Evolutionary conservation across 2,888 invertebrate species (phyloP), one percentile per base, ranked within the genome.

Genomic region (Theretra japonica): DNA sequence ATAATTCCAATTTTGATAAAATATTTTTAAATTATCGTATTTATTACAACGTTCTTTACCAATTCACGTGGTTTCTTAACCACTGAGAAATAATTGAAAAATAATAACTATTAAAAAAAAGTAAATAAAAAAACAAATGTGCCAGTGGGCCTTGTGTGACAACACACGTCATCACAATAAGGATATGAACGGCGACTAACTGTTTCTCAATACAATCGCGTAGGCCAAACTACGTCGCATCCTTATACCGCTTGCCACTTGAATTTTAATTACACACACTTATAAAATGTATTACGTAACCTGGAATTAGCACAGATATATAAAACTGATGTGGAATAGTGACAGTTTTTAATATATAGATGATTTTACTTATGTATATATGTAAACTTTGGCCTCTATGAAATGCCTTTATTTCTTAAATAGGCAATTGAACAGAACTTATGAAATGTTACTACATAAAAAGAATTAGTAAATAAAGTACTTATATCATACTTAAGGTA

Each of bases 241-340:
- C 79, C 80, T 77, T 77, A 77, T 75, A 76, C 73, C 72, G 75
- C 68, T 75, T 73, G 76, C 75, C 68, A 41, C 48, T 72, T 70
- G 80, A 77, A 80, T 80, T 77, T 76, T 75, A 79, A 80, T 80
- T 76, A 77, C 62, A 50, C 53, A 56, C 65, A 57, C 70, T 48
- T 73, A 68, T 70, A 28, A 73, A 76, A 72, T 4, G n/a, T 53
- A 33, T 48, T 65, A 48, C 65, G 65, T 65, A 65, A 65, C 11
- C 21, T 41, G 19, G 41, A 65, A 65, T 65, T 65, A 23, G 48
- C 48, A 48, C 19, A 1, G n/a, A 5, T 41, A 30, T 25, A 15
- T 23, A 28, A 21, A 58, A 58, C 6, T 19, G n/a, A 7, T 41
- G 21, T 41, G 21, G 5, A 15, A 30, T 19, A 25, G 19, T 28